Base-by-base conservation (phyloP, 1,140 invertebrate species). In the Liolophura sinensis region DNA sequence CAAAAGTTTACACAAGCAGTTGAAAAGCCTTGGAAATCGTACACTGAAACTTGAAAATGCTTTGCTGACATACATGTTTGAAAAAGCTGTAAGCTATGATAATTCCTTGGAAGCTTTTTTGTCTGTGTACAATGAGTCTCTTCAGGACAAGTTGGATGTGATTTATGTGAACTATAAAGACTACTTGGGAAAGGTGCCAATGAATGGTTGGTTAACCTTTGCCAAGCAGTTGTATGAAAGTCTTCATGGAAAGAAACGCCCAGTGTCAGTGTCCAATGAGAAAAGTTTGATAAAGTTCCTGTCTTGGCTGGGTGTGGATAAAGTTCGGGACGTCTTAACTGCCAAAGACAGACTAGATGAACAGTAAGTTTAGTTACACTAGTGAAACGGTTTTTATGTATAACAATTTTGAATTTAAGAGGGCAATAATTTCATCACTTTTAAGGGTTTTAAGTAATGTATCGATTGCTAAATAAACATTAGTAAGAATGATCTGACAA, bases 241-340 rank as follows among this genome's bases (percentile, higher is more conserved):
- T 6, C 77, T 77, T 60, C 65, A 74, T 25, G 65, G 62, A 14
- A 27, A 55, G 46, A 47, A 58, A 62, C 27, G 67, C 67, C 31
- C 55, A 73, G 54, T 69, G 65, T 1, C 65, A 62, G 1, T 69
- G 71, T 49, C 69, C 74, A 55, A 40, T 79, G 14, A 66, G 31
- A 40, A 40, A 40, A 40, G 31, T 40, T 40, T 40, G 31, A 40
- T 65, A 15, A 72, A 73, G 25, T 80, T 80, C 59, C 65, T 78
- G 56, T 61, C 69, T 11, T 79, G 77, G 78, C 61, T 80, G 50
- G 72, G 75, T 65, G 72, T 80, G 20, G 77, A 78, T 61, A 75
- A 77, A 56, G 73, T 74, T 12, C 71, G 75, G 16, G 71, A 73
- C 22, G 54, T 78, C 11, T 60, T 80, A 15, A 49, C 62, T 14